Percentiles rank a stretch among this genome's conserved stretches.
These are phyloP conservation scores for Cyprinodon tularosa DNA, from an alignment of 2,113 vertebrate species.

Conservation along the genomic window DNA sequence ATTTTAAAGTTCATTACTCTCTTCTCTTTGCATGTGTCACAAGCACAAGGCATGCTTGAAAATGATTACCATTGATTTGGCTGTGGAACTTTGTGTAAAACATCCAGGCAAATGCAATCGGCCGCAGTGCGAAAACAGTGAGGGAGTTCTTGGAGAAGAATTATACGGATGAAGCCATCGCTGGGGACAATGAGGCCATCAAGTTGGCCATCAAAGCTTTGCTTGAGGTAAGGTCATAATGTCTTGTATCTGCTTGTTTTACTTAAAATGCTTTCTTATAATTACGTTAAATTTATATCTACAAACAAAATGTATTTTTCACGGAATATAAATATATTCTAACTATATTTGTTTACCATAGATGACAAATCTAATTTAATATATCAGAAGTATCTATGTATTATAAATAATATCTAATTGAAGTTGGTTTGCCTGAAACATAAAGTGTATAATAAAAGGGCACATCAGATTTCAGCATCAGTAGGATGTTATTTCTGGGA, in stretches of 20 bases:
- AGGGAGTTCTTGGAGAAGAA: constrained; percentile 87
- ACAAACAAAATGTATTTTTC: too few species aligned
- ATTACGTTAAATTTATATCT: background rate
- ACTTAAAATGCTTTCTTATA: background rate
- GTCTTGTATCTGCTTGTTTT: background rate
- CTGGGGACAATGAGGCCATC: constrained; percentile 81
- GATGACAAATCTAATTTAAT: too few species aligned
- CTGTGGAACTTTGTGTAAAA: background rate
- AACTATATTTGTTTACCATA: too few species aligned
- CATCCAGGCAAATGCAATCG: constrained; percentile 82
- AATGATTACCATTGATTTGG: background rate
- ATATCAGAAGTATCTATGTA: too few species aligned
- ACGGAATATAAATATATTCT: too few species aligned
- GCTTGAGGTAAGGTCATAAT: constrained; percentile 80
- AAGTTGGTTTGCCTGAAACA: too few species aligned
- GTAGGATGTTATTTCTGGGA: too few species aligned
- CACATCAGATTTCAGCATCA: too few species aligned
- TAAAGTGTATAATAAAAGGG: too few species aligned
- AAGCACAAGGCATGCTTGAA: background rate
- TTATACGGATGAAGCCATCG: constrained; percentile 82
- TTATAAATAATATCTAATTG: too few species aligned
- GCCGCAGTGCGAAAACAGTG: constrained; percentile 84
- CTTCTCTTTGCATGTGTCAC: background rate
- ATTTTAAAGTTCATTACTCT: constrained; percentile 1
- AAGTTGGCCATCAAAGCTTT: constrained; percentile 85